Evolutionary conservation across 2,113 vertebrate species (phyloP).

Genomic region (Limnothrissa miodon): DNA sequence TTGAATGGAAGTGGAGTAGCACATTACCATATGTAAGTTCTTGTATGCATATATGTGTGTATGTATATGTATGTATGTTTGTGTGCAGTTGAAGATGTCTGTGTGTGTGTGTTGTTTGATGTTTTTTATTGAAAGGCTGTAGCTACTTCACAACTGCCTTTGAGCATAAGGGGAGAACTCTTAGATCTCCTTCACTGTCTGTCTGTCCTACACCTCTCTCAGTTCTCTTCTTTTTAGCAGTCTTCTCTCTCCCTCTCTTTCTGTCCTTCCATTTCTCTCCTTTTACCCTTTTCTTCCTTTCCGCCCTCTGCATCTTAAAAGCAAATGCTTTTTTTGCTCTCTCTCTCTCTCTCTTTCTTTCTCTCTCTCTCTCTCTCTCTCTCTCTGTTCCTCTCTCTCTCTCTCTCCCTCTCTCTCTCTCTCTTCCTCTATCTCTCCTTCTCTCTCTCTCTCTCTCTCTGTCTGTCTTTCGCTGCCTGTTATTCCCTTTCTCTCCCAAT

Average conservation of each 20-base stretch:
- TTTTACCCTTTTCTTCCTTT: neutral
- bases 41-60: neutral
- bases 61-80: neutral
- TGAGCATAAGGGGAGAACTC: no score
- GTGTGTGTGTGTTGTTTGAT: neutral
- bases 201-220: no score
- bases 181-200: no score
- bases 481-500: neutral
- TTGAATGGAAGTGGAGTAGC: no score
- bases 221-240: neutral
- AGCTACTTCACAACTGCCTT: neutral
- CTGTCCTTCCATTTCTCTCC: neutral
- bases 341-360: neutral
- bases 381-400: neutral
- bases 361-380: neutral
- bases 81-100: neutral
- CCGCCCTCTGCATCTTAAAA: neutral
- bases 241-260: neutral
- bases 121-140: conserved; percentile 1
- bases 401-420: neutral
- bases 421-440: no score
- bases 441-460: neutral
- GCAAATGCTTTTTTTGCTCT: neutral
- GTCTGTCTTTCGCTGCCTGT: no score
- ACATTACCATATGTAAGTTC: neutral